These are phyloP conservation scores for Brassicogethes aeneus DNA, from an alignment of 2,888 invertebrate genomes.

Conservation along the genomic window DNA sequence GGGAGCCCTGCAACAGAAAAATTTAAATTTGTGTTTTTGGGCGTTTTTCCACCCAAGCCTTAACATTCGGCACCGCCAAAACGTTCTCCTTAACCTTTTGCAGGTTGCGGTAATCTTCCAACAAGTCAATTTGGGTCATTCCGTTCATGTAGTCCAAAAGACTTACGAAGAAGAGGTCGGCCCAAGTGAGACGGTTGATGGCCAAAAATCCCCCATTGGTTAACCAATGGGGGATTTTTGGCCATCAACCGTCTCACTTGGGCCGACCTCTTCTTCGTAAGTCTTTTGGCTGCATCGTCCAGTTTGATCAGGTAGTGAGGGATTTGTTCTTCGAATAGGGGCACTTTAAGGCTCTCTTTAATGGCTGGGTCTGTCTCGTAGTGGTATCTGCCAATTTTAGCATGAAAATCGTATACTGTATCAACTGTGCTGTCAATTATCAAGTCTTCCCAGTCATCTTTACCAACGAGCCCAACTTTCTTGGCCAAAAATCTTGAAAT, in stretches of 20 bases:
- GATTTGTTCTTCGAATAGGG: neutral
- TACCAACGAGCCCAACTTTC: constrained; percentile 50
- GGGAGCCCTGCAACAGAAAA: no score
- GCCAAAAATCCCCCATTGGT: no score
- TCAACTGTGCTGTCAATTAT: constrained; percentile 56
- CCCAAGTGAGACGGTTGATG: no score
- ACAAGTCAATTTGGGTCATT: constrained; percentile 43
- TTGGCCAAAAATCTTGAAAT: constrained; percentile 55
- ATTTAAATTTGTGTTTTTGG: constrained; percentile 32
- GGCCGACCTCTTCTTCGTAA: constrained; percentile 56
- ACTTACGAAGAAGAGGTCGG: constrained; percentile 52
- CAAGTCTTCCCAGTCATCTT: constrained; percentile 48
- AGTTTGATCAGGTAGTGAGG: neutral
- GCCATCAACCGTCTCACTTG: no score
- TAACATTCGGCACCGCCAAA: constrained; percentile 48
- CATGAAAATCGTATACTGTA: no score
- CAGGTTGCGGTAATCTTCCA: constrained; percentile 49
- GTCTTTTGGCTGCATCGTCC: constrained; percentile 17
- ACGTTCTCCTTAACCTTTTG: constrained; percentile 48
- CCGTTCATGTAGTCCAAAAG: constrained; percentile 51
- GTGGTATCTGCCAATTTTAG: constrained; percentile 44
- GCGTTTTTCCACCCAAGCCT: constrained; percentile 55
- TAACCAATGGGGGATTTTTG: no score
- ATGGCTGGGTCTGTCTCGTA: constrained; percentile 42
- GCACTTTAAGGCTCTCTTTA: neutral